Percentiles rank a stretch among this genome's conserved stretches.
phyloP scores from a whole-genome alignment of 2,113 vertebrate species.

The Myrmecophaga tridactyla region DNA sequence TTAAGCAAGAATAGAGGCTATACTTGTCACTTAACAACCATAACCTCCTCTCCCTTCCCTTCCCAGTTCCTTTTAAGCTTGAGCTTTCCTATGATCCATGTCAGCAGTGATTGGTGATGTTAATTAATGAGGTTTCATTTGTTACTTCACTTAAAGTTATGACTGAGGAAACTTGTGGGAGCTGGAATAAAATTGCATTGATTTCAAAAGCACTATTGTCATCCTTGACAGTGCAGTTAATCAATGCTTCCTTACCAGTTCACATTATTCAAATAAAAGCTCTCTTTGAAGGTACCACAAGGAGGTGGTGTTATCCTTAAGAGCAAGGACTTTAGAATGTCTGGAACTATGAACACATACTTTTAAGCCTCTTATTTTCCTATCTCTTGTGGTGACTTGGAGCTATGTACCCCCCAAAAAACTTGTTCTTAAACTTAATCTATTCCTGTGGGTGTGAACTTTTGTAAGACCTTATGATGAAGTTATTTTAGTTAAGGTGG shows the following conservation, averaged over 20 bases:
- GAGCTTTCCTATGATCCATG: background rate
- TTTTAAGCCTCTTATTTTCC: background rate
- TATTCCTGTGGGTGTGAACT: no score
- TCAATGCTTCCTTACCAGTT: background rate
- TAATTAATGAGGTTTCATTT: background rate
- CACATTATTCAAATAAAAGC: background rate
- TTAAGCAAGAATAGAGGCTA: background rate
- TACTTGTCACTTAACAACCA: accelerated
- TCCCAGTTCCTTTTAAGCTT: background rate
- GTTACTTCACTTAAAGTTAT: background rate
- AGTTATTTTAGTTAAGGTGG: no score
- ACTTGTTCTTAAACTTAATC: no score
- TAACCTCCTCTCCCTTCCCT: no score
- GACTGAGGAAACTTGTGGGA: background rate
- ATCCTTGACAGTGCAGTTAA: background rate
- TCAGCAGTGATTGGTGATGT: background rate
- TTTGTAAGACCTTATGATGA: no score
- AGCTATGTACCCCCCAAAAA: no score
- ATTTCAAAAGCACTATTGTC: background rate
- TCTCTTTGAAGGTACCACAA: background rate
- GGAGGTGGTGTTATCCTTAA: background rate
- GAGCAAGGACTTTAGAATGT: background rate
- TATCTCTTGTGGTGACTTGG: background rate
- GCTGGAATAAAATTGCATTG: background rate
- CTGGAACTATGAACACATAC: background rate